Percentiles rank a stretch among this genome's conserved stretches.
phyloP scores from a whole-genome alignment of 2,113 vertebrate genomes.

The Orientallactaga bullata region DNA sequence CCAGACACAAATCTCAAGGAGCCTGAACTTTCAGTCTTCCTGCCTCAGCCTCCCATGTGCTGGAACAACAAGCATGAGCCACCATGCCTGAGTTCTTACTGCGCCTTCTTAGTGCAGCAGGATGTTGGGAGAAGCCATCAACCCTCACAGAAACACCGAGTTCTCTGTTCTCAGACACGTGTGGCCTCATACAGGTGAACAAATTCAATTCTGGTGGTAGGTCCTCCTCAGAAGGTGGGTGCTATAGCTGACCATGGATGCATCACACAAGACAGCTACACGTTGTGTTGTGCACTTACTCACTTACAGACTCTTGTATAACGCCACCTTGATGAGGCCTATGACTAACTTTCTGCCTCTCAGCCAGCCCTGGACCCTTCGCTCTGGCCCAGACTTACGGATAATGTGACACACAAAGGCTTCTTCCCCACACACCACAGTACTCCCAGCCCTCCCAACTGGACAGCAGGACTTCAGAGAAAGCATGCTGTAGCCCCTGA shows the following conservation, averaged over 20 bases:
- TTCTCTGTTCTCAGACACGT: neutral
- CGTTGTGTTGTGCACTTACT: too few relatives aligned
- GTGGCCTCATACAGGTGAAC: neutral
- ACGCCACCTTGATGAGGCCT: neutral
- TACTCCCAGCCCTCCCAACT: neutral
- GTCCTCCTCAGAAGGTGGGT: neutral
- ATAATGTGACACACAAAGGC: neutral
- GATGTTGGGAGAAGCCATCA: neutral
- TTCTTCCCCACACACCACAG: neutral
- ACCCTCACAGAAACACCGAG: neutral
- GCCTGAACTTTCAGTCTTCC: neutral
- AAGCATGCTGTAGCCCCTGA: neutral
- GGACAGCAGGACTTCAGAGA: neutral
- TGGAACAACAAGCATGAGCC: too few relatives aligned
- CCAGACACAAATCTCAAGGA: neutral
- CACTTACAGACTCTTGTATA: neutral
- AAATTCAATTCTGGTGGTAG: neutral
- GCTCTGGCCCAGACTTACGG: neutral
- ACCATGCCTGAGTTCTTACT: neutral
- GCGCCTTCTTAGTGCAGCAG: neutral
- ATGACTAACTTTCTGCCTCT: neutral
- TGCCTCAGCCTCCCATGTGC: too few relatives aligned
- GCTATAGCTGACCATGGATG: neutral
- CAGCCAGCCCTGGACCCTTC: neutral
- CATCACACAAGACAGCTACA: neutral